A percentile compares a stretch with the other conserved stretches of the same genome.
These are phyloP conservation scores for Papilio dardanus DNA, from an alignment of 1,140 invertebrate species.

Conservation along the genomic window DNA sequence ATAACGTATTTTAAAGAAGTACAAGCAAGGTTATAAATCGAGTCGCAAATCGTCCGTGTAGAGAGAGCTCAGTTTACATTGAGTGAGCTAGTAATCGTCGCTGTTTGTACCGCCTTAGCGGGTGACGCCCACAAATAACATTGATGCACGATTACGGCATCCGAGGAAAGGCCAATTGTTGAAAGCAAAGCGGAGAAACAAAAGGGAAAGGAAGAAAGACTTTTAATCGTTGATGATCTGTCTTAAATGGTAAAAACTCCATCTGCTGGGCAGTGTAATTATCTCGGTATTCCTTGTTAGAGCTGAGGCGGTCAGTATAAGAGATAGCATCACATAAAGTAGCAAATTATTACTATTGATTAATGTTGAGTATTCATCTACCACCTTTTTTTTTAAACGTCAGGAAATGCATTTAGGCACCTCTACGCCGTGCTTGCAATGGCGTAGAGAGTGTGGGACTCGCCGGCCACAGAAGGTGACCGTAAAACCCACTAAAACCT, in stretches of 20 bases:
- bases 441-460: no score
- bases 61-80: slow-evolving; percentile 53
- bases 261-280: no score
- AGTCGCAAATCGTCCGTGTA: slow-evolving; percentile 49
- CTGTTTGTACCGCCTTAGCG: slow-evolving; percentile 62
- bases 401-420: no score
- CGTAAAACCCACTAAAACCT: no score
- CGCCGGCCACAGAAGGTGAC: no score
- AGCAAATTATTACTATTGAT: no score
- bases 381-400: no score
- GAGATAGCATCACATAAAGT: no score
- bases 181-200: slow-evolving; percentile 41
- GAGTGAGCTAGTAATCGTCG: slow-evolving; percentile 65
- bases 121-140: slow-evolving; percentile 76
- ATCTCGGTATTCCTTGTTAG: no score
- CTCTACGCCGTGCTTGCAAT: no score
- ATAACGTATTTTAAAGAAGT: slow-evolving; percentile 31
- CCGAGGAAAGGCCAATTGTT: slow-evolving; percentile 40
- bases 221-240: neutral
- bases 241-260: neutral
- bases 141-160: slow-evolving; percentile 72
- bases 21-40: slow-evolving; percentile 46
- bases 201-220: slow-evolving; percentile 11
- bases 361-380: no score
- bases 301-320: no score